phyloP scores from a whole-genome alignment of 1,140 invertebrate genomes.

The Lutraria rhynchaena region DNA sequence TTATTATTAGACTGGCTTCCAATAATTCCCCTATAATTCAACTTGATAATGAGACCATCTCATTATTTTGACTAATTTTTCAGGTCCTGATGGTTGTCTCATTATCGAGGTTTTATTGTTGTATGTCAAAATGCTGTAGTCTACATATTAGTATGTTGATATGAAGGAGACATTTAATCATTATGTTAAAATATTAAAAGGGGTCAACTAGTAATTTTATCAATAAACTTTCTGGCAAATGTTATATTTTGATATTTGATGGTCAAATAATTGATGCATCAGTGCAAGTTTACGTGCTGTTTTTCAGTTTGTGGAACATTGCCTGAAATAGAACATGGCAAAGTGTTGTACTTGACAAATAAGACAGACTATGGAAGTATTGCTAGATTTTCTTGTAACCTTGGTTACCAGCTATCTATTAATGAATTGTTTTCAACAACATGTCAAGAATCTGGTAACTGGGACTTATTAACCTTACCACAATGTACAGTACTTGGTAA shows the following conservation, averaged over 20 bases:
- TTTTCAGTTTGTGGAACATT: not conserved
- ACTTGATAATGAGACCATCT: too few relatives aligned
- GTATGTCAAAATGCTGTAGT: too few relatives aligned
- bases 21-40: too few relatives aligned
- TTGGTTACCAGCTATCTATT: slow-evolving; percentile 6
- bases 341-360: slow-evolving; percentile 61
- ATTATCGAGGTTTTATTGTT: too few relatives aligned
- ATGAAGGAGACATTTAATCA: not conserved
- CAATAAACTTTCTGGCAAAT: too few relatives aligned
- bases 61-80: too few relatives aligned
- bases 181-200: not conserved
- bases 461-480: not conserved
- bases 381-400: slow-evolving; percentile 29
- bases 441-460: slow-evolving; percentile 12
- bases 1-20: too few relatives aligned
- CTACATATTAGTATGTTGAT: not conserved
- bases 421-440: not conserved
- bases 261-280: too few relatives aligned
- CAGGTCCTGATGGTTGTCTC: too few relatives aligned
- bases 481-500: slow-evolving; percentile 22
- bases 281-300: not conserved
- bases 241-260: too few relatives aligned
- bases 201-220: too few relatives aligned
- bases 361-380: not conserved
- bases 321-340: not conserved